These are phyloP conservation scores for Cotesia congregata DNA, from an alignment of 2,888 invertebrate species.

Conservation along the genomic window DNA sequence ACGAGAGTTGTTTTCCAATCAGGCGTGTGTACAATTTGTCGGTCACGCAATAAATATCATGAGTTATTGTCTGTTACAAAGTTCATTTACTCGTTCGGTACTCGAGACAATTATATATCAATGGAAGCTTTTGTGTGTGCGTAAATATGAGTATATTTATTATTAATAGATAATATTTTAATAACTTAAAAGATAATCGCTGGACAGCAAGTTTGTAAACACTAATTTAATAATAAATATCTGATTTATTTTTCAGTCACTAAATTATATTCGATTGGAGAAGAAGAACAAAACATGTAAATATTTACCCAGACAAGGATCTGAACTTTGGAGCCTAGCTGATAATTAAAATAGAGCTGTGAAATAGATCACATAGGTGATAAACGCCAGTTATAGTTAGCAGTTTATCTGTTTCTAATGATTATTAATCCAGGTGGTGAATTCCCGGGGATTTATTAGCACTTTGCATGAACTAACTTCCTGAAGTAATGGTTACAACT, in stretches of 20 bases:
- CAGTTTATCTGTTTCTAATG: conserved; percentile 48
- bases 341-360: not conserved
- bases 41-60: conserved; percentile 40
- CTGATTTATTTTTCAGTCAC: not conserved
- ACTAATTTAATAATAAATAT: not conserved
- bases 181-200: not conserved
- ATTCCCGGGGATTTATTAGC: conserved; percentile 50
- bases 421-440: conserved; percentile 52
- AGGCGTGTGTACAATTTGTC: conserved; percentile 49
- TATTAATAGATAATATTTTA: not conserved
- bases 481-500: not conserved
- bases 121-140: not conserved
- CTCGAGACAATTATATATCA: conserved; percentile 6
- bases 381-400: conserved; percentile 14
- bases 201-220: conserved; percentile 2
- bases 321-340: not conserved
- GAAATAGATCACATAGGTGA: conserved; percentile 5
- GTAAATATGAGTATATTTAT: not conserved
- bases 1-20: conserved; percentile 39
- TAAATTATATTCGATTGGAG: not conserved
- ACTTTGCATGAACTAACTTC: conserved; percentile 23
- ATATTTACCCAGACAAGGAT: not conserved
- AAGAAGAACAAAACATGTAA: not conserved
- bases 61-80: conserved; percentile 51
- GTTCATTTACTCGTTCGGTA: conserved; percentile 41